These are phyloP conservation scores for Planococcus citri DNA, from an alignment of 1,140 invertebrate genomes.

Conservation along the genomic window DNA sequence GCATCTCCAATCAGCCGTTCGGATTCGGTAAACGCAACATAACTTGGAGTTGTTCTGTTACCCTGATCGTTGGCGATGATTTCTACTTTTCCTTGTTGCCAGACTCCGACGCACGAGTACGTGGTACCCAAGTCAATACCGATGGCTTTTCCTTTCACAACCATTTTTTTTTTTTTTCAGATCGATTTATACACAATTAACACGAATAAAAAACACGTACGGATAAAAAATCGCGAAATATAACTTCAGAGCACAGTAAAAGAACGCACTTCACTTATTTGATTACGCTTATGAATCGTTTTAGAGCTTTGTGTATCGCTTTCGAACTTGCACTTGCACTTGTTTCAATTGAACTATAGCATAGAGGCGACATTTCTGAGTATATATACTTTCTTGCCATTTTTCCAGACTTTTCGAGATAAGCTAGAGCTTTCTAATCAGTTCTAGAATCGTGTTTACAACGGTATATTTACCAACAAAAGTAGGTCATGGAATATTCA, in stretches of 20 bases:
- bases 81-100: conserved; percentile 74
- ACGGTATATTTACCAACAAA: neutral
- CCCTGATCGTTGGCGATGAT: conserved; percentile 92
- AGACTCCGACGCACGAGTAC: conserved; percentile 69
- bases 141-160: conserved; percentile 29
- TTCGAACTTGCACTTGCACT: neutral
- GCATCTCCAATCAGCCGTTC: conserved; percentile 62
- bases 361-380: neutral
- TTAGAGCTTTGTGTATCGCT: neutral
- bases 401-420: neutral
- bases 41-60: conserved; percentile 80
- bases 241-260: neutral
- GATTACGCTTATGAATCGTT: neutral
- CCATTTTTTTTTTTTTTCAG: no score
- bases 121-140: conserved; percentile 38
- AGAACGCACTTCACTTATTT: conserved; percentile 6
- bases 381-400: neutral
- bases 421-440: neutral
- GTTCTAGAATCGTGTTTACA: neutral
- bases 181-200: neutral
- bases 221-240: conserved; percentile 5
- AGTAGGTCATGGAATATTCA: neutral
- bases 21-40: conserved; percentile 75
- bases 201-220: neutral
- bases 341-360: neutral